phyloP scores from a whole-genome alignment of 2,113 vertebrate genomes.

The Casuarius casuarius region DNA sequence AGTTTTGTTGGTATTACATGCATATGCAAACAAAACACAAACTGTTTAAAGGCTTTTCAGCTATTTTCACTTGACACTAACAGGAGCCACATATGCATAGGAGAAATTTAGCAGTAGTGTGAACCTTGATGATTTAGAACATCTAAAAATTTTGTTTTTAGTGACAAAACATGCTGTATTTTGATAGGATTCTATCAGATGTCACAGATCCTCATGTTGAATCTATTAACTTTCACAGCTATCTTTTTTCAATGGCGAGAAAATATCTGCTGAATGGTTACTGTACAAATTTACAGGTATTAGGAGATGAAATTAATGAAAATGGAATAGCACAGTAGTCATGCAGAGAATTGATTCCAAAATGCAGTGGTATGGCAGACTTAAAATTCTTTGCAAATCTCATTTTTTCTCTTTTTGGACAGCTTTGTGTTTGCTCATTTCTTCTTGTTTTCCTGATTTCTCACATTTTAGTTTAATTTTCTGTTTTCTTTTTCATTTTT shows the following conservation, averaged over 20 bases:
- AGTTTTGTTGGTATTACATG: neutral
- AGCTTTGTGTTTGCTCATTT: neutral
- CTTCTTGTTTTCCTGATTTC: neutral
- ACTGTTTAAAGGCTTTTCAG: neutral
- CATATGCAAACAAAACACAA: neutral
- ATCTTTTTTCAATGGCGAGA: neutral
- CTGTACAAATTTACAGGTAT: neutral
- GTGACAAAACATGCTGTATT: neutral
- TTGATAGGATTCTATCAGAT: neutral
- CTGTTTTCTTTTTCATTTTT: neutral
- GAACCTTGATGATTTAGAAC: neutral
- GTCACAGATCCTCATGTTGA: neutral
- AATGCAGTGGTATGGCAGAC: neutral
- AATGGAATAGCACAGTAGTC: neutral
- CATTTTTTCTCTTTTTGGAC: neutral
- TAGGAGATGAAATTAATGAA: neutral
- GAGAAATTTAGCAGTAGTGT: neutral
- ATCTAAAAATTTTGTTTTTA: neutral
- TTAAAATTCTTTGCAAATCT: neutral
- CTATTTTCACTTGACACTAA: neutral
- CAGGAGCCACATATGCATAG: neutral
- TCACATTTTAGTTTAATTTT: neutral
- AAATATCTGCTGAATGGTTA: neutral
- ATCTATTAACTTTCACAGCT: neutral
- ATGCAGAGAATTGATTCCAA: neutral